A percentile compares a stretch with the other conserved stretches of the same genome.
Evolutionary conservation across 2,797 vertebrate species (phyloP).

Genomic region (Cygnus olor): DNA sequence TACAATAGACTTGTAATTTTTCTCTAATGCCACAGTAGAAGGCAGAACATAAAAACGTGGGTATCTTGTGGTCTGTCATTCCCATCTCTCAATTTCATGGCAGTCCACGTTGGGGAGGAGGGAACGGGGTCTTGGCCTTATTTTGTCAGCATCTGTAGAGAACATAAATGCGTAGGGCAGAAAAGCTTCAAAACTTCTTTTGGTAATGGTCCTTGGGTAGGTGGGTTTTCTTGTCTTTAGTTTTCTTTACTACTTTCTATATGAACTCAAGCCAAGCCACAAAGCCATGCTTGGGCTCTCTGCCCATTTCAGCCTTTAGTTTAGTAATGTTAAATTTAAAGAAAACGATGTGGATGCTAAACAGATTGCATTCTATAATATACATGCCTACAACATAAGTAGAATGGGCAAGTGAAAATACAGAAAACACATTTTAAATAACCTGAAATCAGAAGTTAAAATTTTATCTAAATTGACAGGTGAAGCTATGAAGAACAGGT

Average conservation of each 20-base stretch:
- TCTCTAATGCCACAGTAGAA: neutral
- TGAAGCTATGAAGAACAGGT: neutral
- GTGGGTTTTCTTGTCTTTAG: neutral
- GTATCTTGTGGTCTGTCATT: neutral
- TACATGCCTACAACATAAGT: neutral
- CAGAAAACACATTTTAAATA: neutral
- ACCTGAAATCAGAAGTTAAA: constrained; percentile 4
- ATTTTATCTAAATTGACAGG: neutral
- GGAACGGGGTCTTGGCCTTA: neutral
- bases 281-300: constrained; percentile 18
- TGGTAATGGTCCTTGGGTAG: neutral
- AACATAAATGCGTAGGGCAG: neutral
- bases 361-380: neutral
- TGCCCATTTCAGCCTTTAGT: constrained; percentile 19
- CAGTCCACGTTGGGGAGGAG: accelerated
- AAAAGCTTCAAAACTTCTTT: neutral
- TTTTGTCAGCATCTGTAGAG: neutral
- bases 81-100: accelerated
- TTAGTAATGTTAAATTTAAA: constrained; percentile 31
- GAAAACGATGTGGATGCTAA: constrained; percentile 9
- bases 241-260: neutral
- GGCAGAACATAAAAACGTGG: neutral
- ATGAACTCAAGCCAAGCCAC: constrained; percentile 36
- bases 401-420: neutral
- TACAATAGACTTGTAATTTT: neutral